Evolutionary conservation across 2,797 vertebrate species (phyloP).

Genomic region (Pygocentrus nattereri): DNA sequence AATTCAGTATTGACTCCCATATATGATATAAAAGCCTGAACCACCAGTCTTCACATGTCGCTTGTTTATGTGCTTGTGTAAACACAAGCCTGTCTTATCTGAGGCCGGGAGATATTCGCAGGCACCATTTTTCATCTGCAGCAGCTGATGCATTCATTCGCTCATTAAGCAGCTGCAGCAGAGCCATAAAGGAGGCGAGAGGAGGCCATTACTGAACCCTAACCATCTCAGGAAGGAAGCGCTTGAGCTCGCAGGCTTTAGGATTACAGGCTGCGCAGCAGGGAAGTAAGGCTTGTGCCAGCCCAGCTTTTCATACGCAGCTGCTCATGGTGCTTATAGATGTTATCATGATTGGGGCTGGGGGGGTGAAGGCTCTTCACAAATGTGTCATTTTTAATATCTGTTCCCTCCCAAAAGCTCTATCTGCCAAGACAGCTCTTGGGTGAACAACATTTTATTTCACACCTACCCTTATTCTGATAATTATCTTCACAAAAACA

Average conservation of each 20-base stretch:
- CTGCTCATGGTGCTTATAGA: constrained; percentile 50
- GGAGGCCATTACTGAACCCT: constrained; percentile 72
- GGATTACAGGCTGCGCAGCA: constrained; percentile 69
- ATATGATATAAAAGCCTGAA: background rate
- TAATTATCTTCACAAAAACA: background rate
- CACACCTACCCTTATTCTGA: background rate
- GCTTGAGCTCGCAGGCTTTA: constrained; percentile 65
- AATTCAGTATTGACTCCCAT: background rate
- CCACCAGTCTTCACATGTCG: background rate
- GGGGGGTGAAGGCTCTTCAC: constrained; percentile 4
- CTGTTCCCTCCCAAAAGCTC: background rate
- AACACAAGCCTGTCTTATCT: constrained; percentile 1
- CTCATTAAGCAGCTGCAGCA: constrained; percentile 78
- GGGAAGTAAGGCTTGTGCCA: constrained; percentile 50
- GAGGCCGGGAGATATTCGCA: background rate
- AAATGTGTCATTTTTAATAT: constrained; percentile 9
- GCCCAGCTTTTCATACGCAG: constrained; percentile 60
- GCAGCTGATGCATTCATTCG: constrained; percentile 67
- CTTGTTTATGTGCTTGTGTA: background rate
- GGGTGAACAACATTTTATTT: background rate
- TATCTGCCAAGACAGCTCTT: background rate
- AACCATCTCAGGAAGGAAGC: constrained; percentile 80
- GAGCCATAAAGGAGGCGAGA: constrained; percentile 63
- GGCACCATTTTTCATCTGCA: constrained; percentile 65
- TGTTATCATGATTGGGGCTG: constrained; percentile 6